Percentiles rank a stretch among this genome's conserved stretches.
Conservation (phyloP, 2,888 invertebrate species). For the Vandiemenella viatica region DNA sequence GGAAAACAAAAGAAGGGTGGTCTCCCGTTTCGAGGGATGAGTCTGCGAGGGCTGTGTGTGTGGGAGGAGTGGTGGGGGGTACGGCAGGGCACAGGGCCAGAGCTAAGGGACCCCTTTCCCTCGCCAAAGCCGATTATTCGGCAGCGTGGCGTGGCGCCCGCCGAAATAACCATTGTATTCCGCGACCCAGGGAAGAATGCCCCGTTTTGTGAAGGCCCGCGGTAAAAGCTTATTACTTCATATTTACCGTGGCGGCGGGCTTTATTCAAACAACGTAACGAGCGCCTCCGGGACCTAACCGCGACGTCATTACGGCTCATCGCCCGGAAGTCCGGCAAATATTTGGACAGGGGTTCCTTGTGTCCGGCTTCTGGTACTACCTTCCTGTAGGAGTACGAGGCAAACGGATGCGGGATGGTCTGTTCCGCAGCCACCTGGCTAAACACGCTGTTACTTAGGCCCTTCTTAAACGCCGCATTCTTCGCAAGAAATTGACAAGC, state of each 20-base stretch:
- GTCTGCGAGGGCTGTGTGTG: not conserved
- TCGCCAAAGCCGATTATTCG: not conserved
- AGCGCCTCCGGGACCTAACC: not conserved
- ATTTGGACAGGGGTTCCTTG: too few relatives aligned
- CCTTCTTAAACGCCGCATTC: too few relatives aligned
- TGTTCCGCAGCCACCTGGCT: too few relatives aligned
- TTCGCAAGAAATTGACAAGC: too few relatives aligned
- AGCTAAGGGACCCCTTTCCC: too few relatives aligned
- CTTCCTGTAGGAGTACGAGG: too few relatives aligned
- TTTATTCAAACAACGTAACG: not conserved
- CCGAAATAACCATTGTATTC: not conserved
- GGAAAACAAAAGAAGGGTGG: constrained; percentile 9
- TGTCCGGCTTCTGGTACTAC: too few relatives aligned
- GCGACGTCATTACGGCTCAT: not conserved
- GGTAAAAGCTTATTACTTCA: not conserved
- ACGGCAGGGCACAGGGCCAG: not conserved
- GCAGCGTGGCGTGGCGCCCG: too few relatives aligned
- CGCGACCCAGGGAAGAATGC: not conserved
- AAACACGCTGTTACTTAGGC: too few relatives aligned
- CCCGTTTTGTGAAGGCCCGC: not conserved
- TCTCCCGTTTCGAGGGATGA: not conserved
- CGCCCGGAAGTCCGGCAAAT: not conserved
- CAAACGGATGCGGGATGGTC: too few relatives aligned
- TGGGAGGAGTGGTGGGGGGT: constrained; percentile 4
- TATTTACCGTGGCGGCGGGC: not conserved